Percentiles rank a stretch among this genome's conserved stretches.
Conservation (phyloP, 2,888 invertebrate species). For the Drosophila eohydei region DNA sequence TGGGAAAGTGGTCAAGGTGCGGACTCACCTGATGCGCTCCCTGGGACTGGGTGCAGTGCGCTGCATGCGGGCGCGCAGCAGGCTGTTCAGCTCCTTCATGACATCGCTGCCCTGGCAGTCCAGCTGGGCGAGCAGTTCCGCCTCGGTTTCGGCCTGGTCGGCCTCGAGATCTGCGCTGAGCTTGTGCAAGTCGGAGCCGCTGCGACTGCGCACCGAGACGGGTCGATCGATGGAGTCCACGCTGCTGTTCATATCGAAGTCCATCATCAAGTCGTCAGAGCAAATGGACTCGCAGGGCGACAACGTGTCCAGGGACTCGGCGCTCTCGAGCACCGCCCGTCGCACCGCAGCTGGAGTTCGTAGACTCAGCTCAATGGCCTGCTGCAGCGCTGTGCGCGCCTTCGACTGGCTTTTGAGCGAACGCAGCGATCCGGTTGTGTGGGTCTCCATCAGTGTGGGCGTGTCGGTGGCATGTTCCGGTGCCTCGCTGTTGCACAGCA, state of each 20-base stretch:
- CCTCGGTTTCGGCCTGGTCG: slow-evolving; percentile 82
- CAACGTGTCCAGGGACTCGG: slow-evolving; percentile 91
- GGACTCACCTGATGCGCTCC: slow-evolving; percentile 81
- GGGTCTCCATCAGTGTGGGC: slow-evolving; percentile 84
- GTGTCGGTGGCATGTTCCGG: slow-evolving; percentile 84
- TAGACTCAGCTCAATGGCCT: slow-evolving; percentile 85
- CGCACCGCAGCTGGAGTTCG: slow-evolving; percentile 83
- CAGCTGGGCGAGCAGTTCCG: slow-evolving; percentile 85
- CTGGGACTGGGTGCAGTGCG: slow-evolving; percentile 57
- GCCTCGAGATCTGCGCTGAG: slow-evolving; percentile 82
- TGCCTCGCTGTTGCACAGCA: slow-evolving; percentile 90
- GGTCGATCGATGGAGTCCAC: slow-evolving; percentile 85
- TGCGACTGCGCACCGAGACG: slow-evolving; percentile 83
- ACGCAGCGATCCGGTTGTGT: slow-evolving; percentile 83
- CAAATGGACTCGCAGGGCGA: slow-evolving; percentile 94
- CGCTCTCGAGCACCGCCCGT: slow-evolving; percentile 86
- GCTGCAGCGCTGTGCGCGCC: slow-evolving; percentile 81
- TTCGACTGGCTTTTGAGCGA: slow-evolving; percentile 81
- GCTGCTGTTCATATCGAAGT: slow-evolving; percentile 88
- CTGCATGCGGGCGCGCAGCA: slow-evolving; percentile 85
- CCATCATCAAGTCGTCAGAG: slow-evolving; percentile 95
- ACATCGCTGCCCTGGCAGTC: slow-evolving; percentile 86
- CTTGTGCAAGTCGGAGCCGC: slow-evolving; percentile 86
- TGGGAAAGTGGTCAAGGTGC: slow-evolving; percentile 12
- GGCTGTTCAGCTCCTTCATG: slow-evolving; percentile 86